Evolutionary conservation across 2,888 invertebrate species (phyloP).

Genomic region (Noctua janthina): DNA sequence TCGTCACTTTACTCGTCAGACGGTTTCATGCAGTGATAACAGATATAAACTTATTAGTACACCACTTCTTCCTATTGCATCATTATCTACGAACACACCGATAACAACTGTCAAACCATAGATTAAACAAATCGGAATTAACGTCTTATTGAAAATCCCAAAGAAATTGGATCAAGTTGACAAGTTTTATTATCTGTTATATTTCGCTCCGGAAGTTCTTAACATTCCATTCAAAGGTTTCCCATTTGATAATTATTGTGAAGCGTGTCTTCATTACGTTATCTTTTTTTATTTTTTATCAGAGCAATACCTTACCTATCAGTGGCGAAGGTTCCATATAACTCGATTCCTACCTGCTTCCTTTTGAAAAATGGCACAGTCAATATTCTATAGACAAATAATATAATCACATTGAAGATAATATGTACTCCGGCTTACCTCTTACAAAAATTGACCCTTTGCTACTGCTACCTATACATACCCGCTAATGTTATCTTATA

Average conservation of each 20-base stretch:
- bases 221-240: conserved; percentile 23
- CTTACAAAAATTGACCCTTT: too few relatives aligned
- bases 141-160: conserved; percentile 10
- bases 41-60: conserved; percentile 59
- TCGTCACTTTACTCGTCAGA: conserved; percentile 23
- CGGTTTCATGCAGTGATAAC: conserved; percentile 60
- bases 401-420: too few relatives aligned
- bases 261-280: conserved; percentile 13
- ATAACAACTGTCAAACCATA: conserved; percentile 5
- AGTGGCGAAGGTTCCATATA: too few relatives aligned
- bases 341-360: too few relatives aligned
- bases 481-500: not conserved
- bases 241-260: conserved; percentile 14
- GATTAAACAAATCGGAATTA: conserved; percentile 30
- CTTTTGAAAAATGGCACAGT: too few relatives aligned
- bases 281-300: conserved; percentile 6
- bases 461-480: not conserved
- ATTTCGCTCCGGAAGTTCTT: conserved; percentile 21
- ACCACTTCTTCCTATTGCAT: conserved; percentile 70
- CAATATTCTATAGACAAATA: too few relatives aligned
- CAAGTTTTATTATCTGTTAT: conserved; percentile 9
- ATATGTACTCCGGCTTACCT: too few relatives aligned
- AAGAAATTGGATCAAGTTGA: not conserved
- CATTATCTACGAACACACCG: conserved; percentile 48
- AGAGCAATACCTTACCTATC: not conserved